Evolutionary conservation across 2,888 invertebrate species (phyloP).

Genomic region (Deilephila porcellus): DNA sequence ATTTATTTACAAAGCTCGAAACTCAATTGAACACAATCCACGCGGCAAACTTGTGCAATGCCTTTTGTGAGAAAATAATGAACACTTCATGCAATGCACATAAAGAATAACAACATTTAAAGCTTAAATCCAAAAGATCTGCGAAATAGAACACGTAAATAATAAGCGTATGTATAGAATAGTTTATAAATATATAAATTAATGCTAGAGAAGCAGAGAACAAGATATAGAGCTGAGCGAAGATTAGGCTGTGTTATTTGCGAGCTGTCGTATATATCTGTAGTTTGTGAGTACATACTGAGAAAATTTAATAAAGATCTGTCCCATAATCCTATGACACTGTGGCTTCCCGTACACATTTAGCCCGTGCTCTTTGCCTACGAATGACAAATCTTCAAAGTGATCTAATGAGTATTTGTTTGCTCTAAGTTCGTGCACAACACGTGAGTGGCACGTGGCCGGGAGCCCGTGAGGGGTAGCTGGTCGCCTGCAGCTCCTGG

Average conservation of each 20-base stretch:
- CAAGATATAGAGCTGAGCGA: slow-evolving; percentile 77
- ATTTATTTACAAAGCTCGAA: slow-evolving; percentile 31
- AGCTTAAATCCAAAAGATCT: slow-evolving; percentile 59
- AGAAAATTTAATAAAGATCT: slow-evolving; percentile 54
- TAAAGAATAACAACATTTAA: slow-evolving; percentile 56
- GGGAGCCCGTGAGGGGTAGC: slow-evolving; percentile 71
- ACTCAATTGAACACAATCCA: slow-evolving; percentile 29
- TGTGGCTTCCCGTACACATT: slow-evolving; percentile 60
- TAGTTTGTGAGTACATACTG: slow-evolving; percentile 62
- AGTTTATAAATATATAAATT: slow-evolving; percentile 52
- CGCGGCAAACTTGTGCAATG: slow-evolving; percentile 57
- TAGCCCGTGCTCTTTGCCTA: slow-evolving; percentile 73
- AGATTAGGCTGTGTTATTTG: slow-evolving; percentile 84
- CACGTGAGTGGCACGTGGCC: slow-evolving; percentile 67
- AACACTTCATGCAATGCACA: slow-evolving; percentile 62
- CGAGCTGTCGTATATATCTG: slow-evolving; percentile 68
- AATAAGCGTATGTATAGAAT: slow-evolving; percentile 53
- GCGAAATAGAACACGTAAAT: slow-evolving; percentile 55
- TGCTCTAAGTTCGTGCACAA: slow-evolving; percentile 69
- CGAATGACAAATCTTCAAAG: slow-evolving; percentile 50
- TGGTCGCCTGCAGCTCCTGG: slow-evolving; percentile 81
- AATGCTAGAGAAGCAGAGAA: slow-evolving; percentile 74
- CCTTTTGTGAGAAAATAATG: slow-evolving; percentile 35
- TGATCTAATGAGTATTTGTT: slow-evolving; percentile 52
- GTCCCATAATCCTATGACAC: slow-evolving; percentile 61